Percentiles rank a stretch among this genome's conserved stretches.
Conservation (phyloP, 2,113 vertebrate species). For the Lethenteron reissneri region DNA sequence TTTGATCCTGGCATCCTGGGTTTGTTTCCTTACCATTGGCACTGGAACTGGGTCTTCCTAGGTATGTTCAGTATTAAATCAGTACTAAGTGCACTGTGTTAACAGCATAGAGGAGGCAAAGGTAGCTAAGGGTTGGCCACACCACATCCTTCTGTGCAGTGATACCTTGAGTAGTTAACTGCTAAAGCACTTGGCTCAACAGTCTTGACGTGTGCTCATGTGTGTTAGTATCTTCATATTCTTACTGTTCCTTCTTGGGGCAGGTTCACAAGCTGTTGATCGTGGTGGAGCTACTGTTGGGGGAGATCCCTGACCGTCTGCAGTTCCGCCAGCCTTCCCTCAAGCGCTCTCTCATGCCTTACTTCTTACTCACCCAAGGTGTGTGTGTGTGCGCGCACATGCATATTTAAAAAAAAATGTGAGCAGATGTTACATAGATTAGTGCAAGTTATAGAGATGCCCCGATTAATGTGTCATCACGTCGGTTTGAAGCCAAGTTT, state of each 20-base stretch:
- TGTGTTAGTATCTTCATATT: rapidly evolving
- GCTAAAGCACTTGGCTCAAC: neutral
- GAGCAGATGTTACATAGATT: too few species aligned
- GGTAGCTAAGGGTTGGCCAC: too few species aligned
- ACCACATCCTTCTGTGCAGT: too few species aligned
- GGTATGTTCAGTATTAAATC: too few species aligned
- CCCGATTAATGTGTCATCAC: too few species aligned
- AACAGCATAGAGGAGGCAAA: too few species aligned
- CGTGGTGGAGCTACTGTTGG: constrained; percentile 74
- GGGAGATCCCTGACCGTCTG: constrained; percentile 84
- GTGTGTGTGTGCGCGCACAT: constrained; percentile 7
- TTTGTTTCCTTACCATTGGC: too few species aligned
- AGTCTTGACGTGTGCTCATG: neutral
- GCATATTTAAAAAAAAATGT: too few species aligned
- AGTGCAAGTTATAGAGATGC: too few species aligned
- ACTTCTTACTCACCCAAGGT: constrained; percentile 96
- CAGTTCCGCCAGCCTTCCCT: constrained; percentile 91
- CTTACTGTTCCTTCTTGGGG: neutral
- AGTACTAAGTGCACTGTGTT: too few species aligned
- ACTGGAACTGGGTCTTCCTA: too few species aligned
- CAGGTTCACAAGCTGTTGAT: constrained; percentile 92
- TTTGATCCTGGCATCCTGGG: neutral
- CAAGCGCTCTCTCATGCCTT: constrained; percentile 85
- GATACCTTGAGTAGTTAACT: too few species aligned
- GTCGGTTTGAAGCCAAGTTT: neutral